Evolutionary conservation across 2,888 invertebrate species (phyloP), one percentile per base, ranked within the genome.

Genomic region (Nasonia oneida): DNA sequence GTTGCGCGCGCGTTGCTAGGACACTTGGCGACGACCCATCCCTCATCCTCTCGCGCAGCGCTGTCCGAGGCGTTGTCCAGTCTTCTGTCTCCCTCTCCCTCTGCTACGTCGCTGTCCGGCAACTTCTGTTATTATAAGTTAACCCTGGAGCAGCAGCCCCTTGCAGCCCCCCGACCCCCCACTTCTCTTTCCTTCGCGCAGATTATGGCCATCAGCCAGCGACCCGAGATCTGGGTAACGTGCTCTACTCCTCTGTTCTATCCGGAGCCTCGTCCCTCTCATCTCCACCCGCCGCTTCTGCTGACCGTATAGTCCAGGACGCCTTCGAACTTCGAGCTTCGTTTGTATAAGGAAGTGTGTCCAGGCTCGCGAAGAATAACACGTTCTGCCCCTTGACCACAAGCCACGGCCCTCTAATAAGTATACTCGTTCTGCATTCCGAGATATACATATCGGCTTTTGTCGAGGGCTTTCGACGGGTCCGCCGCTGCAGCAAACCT

Each of bases 51-150:
- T 90, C 86, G 64, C 64, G 23, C 8, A 88, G 84, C 37, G 89
- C 90, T 90, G 90, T 91, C 91, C 90, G 87, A 90, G 90, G 90
- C 90, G 88, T 89, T 92, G 92, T 91, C 93, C 93, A 91, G 93
- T 91, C 91, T 89, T 91, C 90, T 90, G 92, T 92, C 93, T 93
- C 92, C 39, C 73, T 23, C 71, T 70, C 61, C 74, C 47, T 15
- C 73, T 15, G 57, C 89, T 90, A 61, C 90, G 91, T 90, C 91
- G 29, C 78, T 47, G 33, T 39, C 64, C 85, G 90, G 90, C 90
- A 93, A 93, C 93, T 93, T 93, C 91, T 93, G 93, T 93, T 93
- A 93, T 93, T 93, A 93, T 93, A 93, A 93, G 93, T 93, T 93
- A 92, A 93, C 93, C 92, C 91, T 90, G 88, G 84, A 84, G 76